Evolutionary conservation across 2,113 vertebrate species (phyloP), one percentile per base, ranked within the genome.

Genomic region (Pyxicephalus adspersus): DNA sequence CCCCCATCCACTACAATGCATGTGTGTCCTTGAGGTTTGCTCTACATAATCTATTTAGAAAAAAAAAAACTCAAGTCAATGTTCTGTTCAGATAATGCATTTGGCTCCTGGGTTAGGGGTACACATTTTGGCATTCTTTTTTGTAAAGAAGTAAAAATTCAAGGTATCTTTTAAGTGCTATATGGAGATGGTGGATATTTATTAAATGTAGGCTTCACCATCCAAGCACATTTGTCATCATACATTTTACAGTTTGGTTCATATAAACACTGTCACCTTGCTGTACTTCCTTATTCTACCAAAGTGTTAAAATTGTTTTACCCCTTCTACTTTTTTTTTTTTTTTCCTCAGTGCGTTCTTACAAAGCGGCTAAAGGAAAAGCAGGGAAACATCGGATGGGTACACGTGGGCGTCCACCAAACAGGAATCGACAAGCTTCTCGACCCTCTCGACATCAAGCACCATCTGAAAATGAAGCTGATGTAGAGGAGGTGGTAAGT

Each of bases 401-500:
- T 26, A 93, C 91, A 85, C 88, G 93, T 17, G 93, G 88, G 31
- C 88, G 90, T n/a, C 91, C 88, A 72, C 95, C 90, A 86, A 96
- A 95, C 89, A 98, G 96, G 87, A 78, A 68, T 0, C 84, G 91
- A 0, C 92, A 92, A 28, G 83, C 91, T 25, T 58, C 78, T 61
- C 90, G 89, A 67, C 89, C 89, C 74, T 67, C 90, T 61, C 94
- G 85, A 82, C 90, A 91, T 57, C 94, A 86, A 87, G 75, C 83
- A 0, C 83, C 89, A 15, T 89, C 92, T 75, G 92, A 86, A 87
- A 95, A 92, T 3, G 92, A 92, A 0, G 89, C 92, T 3, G 96
- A 99, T 89, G 96, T 99, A 0, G 97, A 99, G 0, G 98, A 99
- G 84, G 91, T 99, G 95, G 98, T 99, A 89, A 93, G 94, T 77